These are phyloP conservation scores for Drosophila azteca DNA, from an alignment of 1,140 invertebrate genomes.

Conservation along the genomic window DNA sequence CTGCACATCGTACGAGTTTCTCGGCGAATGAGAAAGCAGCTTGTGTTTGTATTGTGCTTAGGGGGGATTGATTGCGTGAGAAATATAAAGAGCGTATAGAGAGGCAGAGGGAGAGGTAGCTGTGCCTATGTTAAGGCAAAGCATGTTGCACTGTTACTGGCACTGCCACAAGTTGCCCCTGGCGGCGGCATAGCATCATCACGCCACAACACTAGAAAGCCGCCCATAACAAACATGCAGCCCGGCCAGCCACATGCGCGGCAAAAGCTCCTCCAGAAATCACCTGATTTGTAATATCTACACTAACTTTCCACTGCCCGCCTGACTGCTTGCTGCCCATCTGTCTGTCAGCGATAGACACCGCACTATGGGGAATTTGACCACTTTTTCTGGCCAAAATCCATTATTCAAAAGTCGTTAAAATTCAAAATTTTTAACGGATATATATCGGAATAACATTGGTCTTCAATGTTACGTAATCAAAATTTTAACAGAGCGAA, in stretches of 20 bases:
- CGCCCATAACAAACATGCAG: conserved; percentile 36
- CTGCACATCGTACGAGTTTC: conserved; percentile 74
- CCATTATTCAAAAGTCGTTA: no score
- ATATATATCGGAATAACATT: no score
- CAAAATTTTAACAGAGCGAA: no score
- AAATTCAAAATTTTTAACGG: no score
- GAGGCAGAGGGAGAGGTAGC: background rate
- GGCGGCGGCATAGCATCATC: conserved; percentile 31
- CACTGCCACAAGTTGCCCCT: conserved; percentile 42
- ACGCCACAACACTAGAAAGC: conserved; percentile 28
- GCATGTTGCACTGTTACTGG: conserved; percentile 57
- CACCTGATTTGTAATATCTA: conserved; percentile 80
- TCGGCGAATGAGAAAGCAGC: conserved; percentile 72
- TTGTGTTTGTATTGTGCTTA: conserved; percentile 17
- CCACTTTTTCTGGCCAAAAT: no score
- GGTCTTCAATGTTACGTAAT: no score
- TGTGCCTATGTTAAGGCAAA: conserved; percentile 47
- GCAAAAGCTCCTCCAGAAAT: conserved; percentile 66
- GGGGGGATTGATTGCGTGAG: conserved; percentile 8
- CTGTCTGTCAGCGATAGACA: no score
- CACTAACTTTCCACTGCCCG: conserved; percentile 51
- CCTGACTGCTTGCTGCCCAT: background rate
- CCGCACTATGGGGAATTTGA: no score
- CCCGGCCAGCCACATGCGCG: conserved; percentile 14
- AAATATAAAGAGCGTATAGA: no score